These are phyloP conservation scores for Lepidocolaptes lacrymiger DNA, from an alignment of 2,797 vertebrate genomes.

Conservation along the genomic window DNA sequence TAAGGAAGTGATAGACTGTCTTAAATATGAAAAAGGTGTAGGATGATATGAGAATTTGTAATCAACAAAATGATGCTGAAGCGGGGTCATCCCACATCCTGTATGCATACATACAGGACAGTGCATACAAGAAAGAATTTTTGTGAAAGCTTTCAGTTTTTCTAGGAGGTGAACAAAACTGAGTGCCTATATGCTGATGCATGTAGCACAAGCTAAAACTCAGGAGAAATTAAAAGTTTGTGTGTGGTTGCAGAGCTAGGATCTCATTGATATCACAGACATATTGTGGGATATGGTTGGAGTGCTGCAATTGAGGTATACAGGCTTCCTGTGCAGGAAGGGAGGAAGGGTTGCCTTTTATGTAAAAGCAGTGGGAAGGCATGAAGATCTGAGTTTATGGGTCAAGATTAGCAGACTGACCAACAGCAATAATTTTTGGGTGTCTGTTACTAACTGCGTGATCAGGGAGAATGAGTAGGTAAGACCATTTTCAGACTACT, in stretches of 20 bases:
- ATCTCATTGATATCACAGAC: neutral
- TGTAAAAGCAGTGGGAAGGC: neutral
- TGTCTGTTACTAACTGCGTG: neutral
- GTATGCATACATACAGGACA: neutral
- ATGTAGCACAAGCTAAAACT: neutral
- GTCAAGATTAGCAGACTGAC: neutral
- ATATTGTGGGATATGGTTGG: no score
- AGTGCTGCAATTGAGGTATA: neutral
- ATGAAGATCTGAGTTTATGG: neutral
- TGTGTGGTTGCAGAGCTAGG: neutral
- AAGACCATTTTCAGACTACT: neutral
- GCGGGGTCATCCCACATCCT: neutral
- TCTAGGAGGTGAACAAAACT: neutral
- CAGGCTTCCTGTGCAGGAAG: neutral
- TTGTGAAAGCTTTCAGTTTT: neutral
- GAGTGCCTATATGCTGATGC: neutral
- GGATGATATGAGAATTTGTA: neutral
- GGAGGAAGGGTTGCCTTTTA: neutral
- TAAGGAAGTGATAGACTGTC: neutral
- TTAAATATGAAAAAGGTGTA: neutral
- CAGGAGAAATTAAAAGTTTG: neutral
- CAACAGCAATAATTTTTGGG: neutral
- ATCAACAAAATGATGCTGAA: neutral
- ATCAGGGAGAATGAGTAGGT: neutral
- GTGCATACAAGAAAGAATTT: neutral